Percentiles rank a stretch among this genome's conserved stretches.
phyloP scores from a whole-genome alignment of 2,113 vertebrate species.

The Dicerorhinus sumatrensis region DNA sequence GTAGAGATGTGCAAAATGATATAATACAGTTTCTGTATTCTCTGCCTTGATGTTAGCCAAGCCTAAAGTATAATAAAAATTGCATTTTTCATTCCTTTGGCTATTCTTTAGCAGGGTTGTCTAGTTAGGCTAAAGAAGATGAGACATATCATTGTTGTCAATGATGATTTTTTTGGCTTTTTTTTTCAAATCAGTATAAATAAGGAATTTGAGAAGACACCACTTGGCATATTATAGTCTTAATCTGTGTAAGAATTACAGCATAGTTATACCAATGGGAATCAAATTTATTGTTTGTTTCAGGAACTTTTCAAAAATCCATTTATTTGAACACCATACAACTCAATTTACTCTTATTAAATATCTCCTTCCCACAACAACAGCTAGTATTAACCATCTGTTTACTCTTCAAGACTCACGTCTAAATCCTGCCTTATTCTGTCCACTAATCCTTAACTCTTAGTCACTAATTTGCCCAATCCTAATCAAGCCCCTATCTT shows the following conservation, averaged over 20 bases:
- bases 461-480: not conserved
- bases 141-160: not conserved
- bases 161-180: not conserved
- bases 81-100: not conserved
- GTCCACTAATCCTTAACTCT: not conserved
- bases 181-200: not conserved
- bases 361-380: not conserved
- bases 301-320: not conserved
- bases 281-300: not conserved
- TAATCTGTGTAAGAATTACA: not conserved
- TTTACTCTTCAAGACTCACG: not conserved
- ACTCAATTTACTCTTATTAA: not conserved
- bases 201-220: not conserved
- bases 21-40: not conserved
- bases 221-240: not conserved
- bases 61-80: not conserved
- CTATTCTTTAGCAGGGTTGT: not conserved
- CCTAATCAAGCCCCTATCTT: not conserved
- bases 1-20: not conserved
- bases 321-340: not conserved
- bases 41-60: not conserved
- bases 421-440: not conserved
- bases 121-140: not conserved
- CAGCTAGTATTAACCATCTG: not conserved
- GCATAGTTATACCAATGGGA: not conserved